Evolutionary conservation across 1,140 invertebrate genomes (phyloP), one percentile per base, ranked within the genome.

Genomic region (Aphidius ervi): DNA sequence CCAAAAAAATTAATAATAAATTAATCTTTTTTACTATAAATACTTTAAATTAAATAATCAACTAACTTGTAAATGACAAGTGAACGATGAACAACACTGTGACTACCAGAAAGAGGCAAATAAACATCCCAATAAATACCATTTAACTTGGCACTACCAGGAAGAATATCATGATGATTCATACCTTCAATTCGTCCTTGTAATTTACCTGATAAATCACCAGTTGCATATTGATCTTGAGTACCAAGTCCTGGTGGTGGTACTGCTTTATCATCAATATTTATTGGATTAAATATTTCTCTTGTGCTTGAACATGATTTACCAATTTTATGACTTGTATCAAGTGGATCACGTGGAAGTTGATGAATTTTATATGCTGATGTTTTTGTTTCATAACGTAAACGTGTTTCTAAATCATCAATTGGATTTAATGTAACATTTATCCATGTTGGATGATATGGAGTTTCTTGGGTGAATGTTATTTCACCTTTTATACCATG

Each of bases 171-270:
- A 65, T 83, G 81, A 68, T 88, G 86, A 70, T 84, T 82, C 23
- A 86, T 82, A 54, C 84, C 84, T 69, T 90, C 88, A 9, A 88
- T 89, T 46, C 87, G 82, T 8, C 82, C 84, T 67, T 89, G 85
- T 56, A 90, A 86, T 79, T 98, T 98, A 6, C 93, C 93, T 56
- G 92, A 91, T 5, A 98, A 76, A 77, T 97, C 94, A 0, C 94
- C 93, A 9, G 95, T 76, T 5, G 90, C 85, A 70, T 95, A 97
- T 70, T 92, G 88, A 75, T 97, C 92, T 74, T 93, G 91, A 5
- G 93, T 94, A 39, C 90, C 89, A 64, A 83, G 78, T 31, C 86
- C 87, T 85, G 69, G 75, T 6, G 88, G 89, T 6, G 88, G 88
- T 43, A 81, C 67, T 31, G 72, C 73, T 5, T 81, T 79, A 10